Evolutionary conservation across 2,888 invertebrate genomes (phyloP).

Genomic region (Sturmia bella): DNA sequence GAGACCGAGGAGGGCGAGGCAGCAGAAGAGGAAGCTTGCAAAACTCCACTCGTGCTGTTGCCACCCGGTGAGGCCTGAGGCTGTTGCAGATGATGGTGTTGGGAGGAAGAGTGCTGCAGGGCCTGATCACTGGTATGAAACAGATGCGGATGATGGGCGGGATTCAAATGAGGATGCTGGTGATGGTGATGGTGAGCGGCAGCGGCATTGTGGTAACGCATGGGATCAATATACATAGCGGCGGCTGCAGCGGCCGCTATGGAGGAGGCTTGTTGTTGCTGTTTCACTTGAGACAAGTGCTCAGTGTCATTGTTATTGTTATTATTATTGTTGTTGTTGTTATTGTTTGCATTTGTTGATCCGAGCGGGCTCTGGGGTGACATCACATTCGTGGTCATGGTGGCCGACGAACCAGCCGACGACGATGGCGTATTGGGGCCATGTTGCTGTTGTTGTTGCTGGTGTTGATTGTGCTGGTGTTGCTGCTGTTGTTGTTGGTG

Average conservation of each 20-base stretch:
- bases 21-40: conserved; percentile 78
- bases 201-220: conserved; percentile 78
- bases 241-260: conserved; percentile 82
- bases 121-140: conserved; percentile 81
- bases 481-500: conserved; percentile 79
- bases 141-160: conserved; percentile 81
- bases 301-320: conserved; percentile 76
- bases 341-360: conserved; percentile 73
- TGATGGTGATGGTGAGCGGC: conserved; percentile 79
- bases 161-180: conserved; percentile 81
- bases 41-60: conserved; percentile 77
- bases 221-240: conserved; percentile 82
- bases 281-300: conserved; percentile 77
- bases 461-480: conserved; percentile 79
- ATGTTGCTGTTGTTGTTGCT: conserved; percentile 77
- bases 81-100: conserved; percentile 71
- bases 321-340: conserved; percentile 75
- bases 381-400: conserved; percentile 81
- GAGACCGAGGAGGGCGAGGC: conserved; percentile 78
- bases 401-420: conserved; percentile 80
- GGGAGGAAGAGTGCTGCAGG: conserved; percentile 76
- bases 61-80: conserved; percentile 77
- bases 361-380: conserved; percentile 81
- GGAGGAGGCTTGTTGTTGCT: conserved; percentile 79
- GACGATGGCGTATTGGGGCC: conserved; percentile 81